Evolutionary conservation across 2,888 invertebrate species (phyloP).

Genomic region (Drosophila eohydei): DNA sequence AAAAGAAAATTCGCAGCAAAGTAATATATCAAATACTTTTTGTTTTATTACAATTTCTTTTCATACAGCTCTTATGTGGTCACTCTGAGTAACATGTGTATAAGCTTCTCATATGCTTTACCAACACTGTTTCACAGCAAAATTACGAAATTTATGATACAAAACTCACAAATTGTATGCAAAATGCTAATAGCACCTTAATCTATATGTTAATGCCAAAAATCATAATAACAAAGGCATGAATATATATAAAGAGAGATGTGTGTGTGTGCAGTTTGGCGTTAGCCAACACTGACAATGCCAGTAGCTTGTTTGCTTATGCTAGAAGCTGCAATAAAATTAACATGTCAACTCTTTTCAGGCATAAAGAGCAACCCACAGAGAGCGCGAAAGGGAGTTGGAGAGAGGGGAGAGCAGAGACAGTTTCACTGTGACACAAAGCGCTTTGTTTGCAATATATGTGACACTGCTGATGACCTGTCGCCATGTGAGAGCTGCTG

Average conservation of each 20-base stretch:
- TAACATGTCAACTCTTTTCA: slow-evolving; percentile 23
- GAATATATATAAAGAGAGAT: not conserved
- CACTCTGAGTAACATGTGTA: not conserved
- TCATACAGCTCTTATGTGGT: not conserved
- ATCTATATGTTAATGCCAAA: slow-evolving; percentile 6
- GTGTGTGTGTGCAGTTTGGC: not conserved
- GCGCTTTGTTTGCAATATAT: slow-evolving; percentile 24
- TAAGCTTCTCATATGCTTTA: not conserved
- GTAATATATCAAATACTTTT: not conserved
- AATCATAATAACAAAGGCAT: not conserved
- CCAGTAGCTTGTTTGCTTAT: not conserved
- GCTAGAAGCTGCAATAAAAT: slow-evolving; percentile 26
- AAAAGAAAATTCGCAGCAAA: not conserved
- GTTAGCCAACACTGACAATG: slow-evolving; percentile 3
- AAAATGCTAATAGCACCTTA: slow-evolving; percentile 1
- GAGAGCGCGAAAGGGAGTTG: not conserved
- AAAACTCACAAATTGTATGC: not conserved
- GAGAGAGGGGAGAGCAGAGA: not conserved
- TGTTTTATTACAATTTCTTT: not conserved
- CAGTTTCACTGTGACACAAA: not conserved
- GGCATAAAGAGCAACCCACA: slow-evolving; percentile 6
- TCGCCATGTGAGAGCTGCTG: slow-evolving; percentile 10
- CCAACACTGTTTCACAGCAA: not conserved
- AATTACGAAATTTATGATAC: not conserved
- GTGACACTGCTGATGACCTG: slow-evolving; percentile 19